Conservation (phyloP, 2,113 vertebrate genomes). For the Lipotes vexillifer region DNA sequence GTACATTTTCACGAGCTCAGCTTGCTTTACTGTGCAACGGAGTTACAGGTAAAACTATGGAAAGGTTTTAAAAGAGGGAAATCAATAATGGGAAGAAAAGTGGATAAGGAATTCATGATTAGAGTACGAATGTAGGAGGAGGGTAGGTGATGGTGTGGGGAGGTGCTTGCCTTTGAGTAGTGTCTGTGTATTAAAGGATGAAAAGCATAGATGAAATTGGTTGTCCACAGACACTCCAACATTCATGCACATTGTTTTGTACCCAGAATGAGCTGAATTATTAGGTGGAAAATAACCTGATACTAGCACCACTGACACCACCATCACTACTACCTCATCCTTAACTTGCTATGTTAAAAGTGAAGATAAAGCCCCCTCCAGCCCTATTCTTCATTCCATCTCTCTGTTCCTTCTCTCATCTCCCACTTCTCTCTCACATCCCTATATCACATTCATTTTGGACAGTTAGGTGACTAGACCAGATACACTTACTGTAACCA, state of each 20-base stretch:
- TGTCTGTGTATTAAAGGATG: neutral
- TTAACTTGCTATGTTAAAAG: neutral
- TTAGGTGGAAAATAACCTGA: neutral
- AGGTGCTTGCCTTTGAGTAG: neutral
- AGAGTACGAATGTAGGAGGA: neutral
- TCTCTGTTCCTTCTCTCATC: neutral
- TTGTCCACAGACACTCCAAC: neutral
- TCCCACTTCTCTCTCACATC: neutral
- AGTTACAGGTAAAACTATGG: neutral
- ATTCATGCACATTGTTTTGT: neutral
- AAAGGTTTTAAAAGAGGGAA: neutral
- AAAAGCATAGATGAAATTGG: neutral
- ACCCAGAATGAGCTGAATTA: neutral
- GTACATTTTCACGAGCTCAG: neutral
- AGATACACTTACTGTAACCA: neutral
- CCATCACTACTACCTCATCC: neutral
- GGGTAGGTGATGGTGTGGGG: neutral
- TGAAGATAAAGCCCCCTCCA: neutral
- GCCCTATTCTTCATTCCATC: neutral
- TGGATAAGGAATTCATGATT: neutral
- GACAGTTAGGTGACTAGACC: neutral
- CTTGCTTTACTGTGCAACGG: neutral
- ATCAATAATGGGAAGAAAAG: neutral
- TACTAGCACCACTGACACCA: neutral
- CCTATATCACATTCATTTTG: neutral